These are phyloP conservation scores for Trinorchestia longiramus DNA, from an alignment of 1,140 invertebrate species.

Conservation along the genomic window DNA sequence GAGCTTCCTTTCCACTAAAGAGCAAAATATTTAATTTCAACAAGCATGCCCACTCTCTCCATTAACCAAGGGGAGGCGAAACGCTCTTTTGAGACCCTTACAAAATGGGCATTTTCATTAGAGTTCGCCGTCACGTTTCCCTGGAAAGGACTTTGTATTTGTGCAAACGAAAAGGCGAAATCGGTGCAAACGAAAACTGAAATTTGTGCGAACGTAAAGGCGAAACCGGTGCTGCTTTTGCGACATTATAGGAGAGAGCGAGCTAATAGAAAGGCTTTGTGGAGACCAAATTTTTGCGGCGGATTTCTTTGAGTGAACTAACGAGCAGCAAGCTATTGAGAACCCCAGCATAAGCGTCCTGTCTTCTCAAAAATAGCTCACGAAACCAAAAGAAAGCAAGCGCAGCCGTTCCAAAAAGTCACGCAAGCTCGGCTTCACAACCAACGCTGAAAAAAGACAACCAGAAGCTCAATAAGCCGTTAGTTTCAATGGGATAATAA, in stretches of 20 bases:
- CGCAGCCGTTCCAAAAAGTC: neutral
- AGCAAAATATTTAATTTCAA: neutral
- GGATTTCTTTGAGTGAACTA: constrained; percentile 32
- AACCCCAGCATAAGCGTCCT: neutral
- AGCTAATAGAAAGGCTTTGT: constrained; percentile 53
- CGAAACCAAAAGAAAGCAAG: neutral
- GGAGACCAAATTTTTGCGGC: constrained; percentile 21
- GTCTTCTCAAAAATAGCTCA: neutral
- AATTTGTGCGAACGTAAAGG: neutral
- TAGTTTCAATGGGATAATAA: neutral
- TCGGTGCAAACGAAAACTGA: neutral
- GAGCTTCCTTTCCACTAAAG: neutral
- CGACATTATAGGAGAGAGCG: neutral
- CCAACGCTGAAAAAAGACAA: neutral
- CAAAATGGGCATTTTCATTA: neutral
- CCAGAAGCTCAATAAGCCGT: neutral
- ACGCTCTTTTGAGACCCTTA: neutral
- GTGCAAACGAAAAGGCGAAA: neutral
- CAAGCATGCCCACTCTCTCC: neutral
- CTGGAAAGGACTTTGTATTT: neutral
- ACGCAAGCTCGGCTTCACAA: neutral
- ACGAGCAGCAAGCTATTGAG: neutral
- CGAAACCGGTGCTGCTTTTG: neutral
- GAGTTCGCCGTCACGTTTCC: neutral
- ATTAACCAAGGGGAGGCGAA: neutral